A percentile compares a stretch with the other conserved stretches of the same genome.
These are phyloP conservation scores for Asarcornis scutulata DNA, from an alignment of 2,113 vertebrate species.

Conservation along the genomic window DNA sequence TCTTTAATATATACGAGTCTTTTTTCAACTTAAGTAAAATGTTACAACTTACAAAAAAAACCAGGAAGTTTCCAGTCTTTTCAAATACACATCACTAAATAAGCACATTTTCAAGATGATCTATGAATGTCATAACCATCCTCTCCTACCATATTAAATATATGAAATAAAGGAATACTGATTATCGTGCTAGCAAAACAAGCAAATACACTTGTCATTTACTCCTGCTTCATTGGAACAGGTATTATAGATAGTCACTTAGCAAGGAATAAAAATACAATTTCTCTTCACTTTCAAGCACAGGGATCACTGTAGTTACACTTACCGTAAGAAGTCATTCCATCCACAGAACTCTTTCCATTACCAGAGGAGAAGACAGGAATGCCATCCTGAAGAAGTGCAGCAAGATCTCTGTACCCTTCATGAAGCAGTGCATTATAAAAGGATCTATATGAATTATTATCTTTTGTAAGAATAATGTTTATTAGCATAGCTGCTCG, in stretches of 20 bases:
- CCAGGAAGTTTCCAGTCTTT: rapidly evolving
- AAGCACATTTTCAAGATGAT: not conserved
- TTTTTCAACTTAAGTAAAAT: not conserved
- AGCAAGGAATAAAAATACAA: not conserved
- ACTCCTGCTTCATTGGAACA: not conserved
- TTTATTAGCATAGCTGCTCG: conserved; percentile 86
- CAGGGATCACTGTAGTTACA: not conserved
- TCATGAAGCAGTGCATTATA: conserved; percentile 92
- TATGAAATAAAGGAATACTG: not conserved
- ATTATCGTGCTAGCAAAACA: not conserved
- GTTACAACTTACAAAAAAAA: not conserved
- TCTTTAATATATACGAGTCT: not conserved
- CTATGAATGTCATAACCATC: not conserved
- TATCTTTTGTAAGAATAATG: conserved; percentile 88
- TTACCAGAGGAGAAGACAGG: conserved; percentile 72
- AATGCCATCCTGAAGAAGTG: conserved; percentile 80
- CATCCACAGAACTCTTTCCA: conserved; percentile 74
- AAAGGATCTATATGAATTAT: conserved; percentile 90
- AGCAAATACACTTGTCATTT: not conserved
- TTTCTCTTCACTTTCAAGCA: not conserved
- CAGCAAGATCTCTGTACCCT: conserved; percentile 89
- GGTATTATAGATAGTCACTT: not conserved
- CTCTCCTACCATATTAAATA: not conserved
- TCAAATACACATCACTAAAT: not conserved
- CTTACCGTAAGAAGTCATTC: conserved; percentile 84